Evolutionary conservation across 2,113 vertebrate species (phyloP), one percentile per base, ranked within the genome.

Genomic region (Patagioenas fasciata): DNA sequence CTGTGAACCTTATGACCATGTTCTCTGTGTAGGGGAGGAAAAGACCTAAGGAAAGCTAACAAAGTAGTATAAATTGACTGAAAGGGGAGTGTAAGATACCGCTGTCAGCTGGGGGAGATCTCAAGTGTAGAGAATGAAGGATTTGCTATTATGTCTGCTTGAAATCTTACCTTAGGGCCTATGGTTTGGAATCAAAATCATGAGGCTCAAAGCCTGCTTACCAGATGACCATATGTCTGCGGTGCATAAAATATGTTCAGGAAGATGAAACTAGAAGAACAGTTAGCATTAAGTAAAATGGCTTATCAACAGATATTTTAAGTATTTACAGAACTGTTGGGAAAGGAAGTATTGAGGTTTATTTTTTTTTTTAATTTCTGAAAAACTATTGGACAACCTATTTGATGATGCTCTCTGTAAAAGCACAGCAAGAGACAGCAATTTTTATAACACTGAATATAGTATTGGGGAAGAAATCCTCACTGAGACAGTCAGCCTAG

Each of bases 301-400:
- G 69, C 47, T 96, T 96, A 70, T 79, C 58, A 58, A 51, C 32
- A 81, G 51, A 18, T 91, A 64, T 23, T 53, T 60, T 84, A 56
- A 78, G 44, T 94, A 66, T 94, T 97, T 96, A 91, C 62, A 86
- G 84, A 94, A 81, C 82, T 77, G 70, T 78, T 82, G 80, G 82
- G 53, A 92, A 96, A 89, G 48, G 66, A 67, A 54, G 8, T 58
- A 61, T 50, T 32, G 28, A 60, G 9, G 44, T 47, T 47, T 47
- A 7, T 32, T 62, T 67, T 54, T 90, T 95, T 48, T 90, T 92
- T 54, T 32, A 47, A 79, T 89, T 94, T 96, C 56, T 81, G 56
- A 20, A 42, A 95, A 64, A 34, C 10, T 89, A 57, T 66, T 97
- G 53, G 67, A 91, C 32, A 88, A 95, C 91, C 42, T 91, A 57